Evolutionary conservation across 1,140 invertebrate species (phyloP), one percentile per base, ranked within the genome.

Genomic region (Drosophila suzukii): DNA sequence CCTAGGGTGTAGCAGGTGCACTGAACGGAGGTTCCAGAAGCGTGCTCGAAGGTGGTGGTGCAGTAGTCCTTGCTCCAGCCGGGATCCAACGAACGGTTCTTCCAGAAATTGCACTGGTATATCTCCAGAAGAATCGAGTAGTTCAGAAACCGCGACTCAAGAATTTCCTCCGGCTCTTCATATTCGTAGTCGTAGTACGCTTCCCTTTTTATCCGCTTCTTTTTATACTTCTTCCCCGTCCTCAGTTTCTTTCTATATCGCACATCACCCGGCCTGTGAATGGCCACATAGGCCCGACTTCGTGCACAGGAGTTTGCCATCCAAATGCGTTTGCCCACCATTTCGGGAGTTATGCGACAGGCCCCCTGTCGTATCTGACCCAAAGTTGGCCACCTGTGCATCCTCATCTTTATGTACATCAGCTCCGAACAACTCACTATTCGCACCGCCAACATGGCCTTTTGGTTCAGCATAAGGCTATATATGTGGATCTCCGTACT

Each of bases 111-210:
- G 41, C 75, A 78, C 6, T 55, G 27, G n/a, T 30, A 59, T 0
- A 60, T 56, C 51, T 78, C 75, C 20, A 78, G 12, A 10, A 65
- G n/a, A 4, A 78, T 49, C 2, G 75, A 50, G 43, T 78, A 78
- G n/a, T 62, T 78, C 0, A 72, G 13, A 4, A 2, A 12, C 0
- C 6, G 2, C 1, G 7, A 0, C 38, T 1, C 1, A 0, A 0
- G 0, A 13, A 1, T 34, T 6, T 6, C 5, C 3, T 20, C 50
- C 11, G 4, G 0, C 1, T 53, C 30, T 12, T 7, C 32, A 4
- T 13, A 7, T 4, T 12, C 11, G 17, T 20, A 13, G 41, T 10
- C n/a, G 7, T 10, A 10, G 3, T 43, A 3, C n/a, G 7, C 0
- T 2, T 41, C 4, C 4, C 15, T 8, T 6, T 20, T 24, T 2